phyloP scores from a whole-genome alignment of 1,140 invertebrate species.

The Drosophila auraria region DNA sequence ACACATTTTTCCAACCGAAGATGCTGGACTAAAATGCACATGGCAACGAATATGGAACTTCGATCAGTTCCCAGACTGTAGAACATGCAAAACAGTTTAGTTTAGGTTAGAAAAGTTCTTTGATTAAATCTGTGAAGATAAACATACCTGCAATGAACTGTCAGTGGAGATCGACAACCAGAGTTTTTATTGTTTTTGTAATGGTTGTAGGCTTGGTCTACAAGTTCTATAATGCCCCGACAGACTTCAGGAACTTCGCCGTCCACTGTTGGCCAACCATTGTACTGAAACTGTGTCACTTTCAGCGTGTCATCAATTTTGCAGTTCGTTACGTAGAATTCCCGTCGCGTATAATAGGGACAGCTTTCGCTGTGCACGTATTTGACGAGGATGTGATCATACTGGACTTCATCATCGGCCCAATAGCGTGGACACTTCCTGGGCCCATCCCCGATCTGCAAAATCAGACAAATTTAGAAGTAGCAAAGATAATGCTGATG shows the following conservation, averaged over 20 bases:
- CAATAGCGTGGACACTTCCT: constrained; percentile 95
- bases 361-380: constrained; percentile 95
- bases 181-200: constrained; percentile 86
- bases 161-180: constrained; percentile 87
- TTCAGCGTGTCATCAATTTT: constrained; percentile 90
- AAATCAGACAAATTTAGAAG: constrained; percentile 15
- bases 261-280: constrained; percentile 94
- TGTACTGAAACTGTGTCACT: constrained; percentile 94
- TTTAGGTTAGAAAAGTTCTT: not conserved
- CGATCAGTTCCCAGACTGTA: constrained; percentile 92
- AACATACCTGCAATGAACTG: constrained; percentile 92
- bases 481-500: not conserved
- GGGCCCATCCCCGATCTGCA: constrained; percentile 89
- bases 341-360: constrained; percentile 93
- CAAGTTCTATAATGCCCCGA: constrained; percentile 92
- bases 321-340: constrained; percentile 92
- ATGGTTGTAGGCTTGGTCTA: constrained; percentile 88
- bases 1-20: constrained; percentile 92
- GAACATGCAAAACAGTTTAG: not conserved
- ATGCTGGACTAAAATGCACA: constrained; percentile 94
- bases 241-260: constrained; percentile 95
- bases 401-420: constrained; percentile 93
- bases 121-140: not conserved
- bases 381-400: constrained; percentile 94
- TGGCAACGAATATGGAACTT: constrained; percentile 94